phyloP scores from a whole-genome alignment of 1,140 invertebrate genomes.

The Saxidomus purpurata region DNA sequence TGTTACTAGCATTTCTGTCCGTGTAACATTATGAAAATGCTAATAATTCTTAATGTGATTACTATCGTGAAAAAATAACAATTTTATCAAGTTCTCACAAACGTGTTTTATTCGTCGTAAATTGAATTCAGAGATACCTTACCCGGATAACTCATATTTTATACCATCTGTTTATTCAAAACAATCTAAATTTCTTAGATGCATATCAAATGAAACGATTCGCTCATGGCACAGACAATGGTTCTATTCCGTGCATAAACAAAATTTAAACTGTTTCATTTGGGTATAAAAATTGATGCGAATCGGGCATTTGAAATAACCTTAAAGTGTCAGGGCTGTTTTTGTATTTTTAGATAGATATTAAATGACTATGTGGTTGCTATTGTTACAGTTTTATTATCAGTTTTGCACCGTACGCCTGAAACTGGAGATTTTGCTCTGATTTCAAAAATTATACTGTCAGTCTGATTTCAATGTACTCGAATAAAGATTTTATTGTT shows the following conservation, averaged over 20 bases:
- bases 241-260: slow-evolving; percentile 60
- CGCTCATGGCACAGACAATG: slow-evolving; percentile 49
- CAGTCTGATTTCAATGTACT: slow-evolving; percentile 19
- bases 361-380: slow-evolving; percentile 54
- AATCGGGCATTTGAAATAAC: slow-evolving; percentile 61
- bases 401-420: slow-evolving; percentile 61
- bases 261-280: slow-evolving; percentile 62
- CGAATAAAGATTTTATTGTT: slow-evolving; percentile 43
- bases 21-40: slow-evolving; percentile 66
- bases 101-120: slow-evolving; percentile 60
- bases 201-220: slow-evolving; percentile 64
- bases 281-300: slow-evolving; percentile 35
- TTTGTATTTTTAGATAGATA: slow-evolving; percentile 53
- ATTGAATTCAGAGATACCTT: slow-evolving; percentile 62
- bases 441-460: slow-evolving; percentile 61
- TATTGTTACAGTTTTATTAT: slow-evolving; percentile 68
- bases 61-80: slow-evolving; percentile 53
- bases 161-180: slow-evolving; percentile 66
- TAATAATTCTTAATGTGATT: slow-evolving; percentile 50
- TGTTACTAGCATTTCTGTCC: not conserved
- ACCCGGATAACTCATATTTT: slow-evolving; percentile 50
- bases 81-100: slow-evolving; percentile 64
- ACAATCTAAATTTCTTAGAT: slow-evolving; percentile 59
- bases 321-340: slow-evolving; percentile 34
- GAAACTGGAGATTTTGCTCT: slow-evolving; percentile 58